Base-by-base conservation (phyloP, 2,888 invertebrate genomes). In the Lasiommata megera region DNA sequence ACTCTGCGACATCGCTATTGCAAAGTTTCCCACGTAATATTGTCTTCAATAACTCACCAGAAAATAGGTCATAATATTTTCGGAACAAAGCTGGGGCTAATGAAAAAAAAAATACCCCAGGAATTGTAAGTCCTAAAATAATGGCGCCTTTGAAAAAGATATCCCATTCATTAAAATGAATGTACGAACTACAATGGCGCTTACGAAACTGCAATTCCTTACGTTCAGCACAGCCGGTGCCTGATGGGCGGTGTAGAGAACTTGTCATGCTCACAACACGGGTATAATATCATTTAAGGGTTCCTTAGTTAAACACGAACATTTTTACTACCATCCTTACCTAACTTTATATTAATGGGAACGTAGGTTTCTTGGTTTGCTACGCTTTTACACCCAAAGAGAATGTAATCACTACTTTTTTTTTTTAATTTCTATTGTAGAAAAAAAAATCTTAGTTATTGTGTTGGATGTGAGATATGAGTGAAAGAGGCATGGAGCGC, bases 181-280 rank as follows among this genome's bases (percentile, higher is more conserved):
- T 63, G 65, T 65, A 64, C 56, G 40, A 58, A 60, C 62, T 58
- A 66, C 67, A 70, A 71, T 68, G 64, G 65, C 54, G 52, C 55
- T 43, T 51, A 58, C 59, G 54, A 63, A 66, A 61, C 66, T 65
- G 62, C 62, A 67, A 72, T 74, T 70, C 70, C 71, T 73, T 72
- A 67, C 41, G 48, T 48, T 40, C 41, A 28, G 53, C 23, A 55
- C 50, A 46, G 18, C 43, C 18, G 38, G 28, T 31, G 47, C 16
- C 23, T 11, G 23, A 5, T 31, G 29, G 41, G 12, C 47, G 34
- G 28, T 50, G 43, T 44, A 43, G 38, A 52, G 38, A 47, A 43
- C 43, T 41, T 38, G 31, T 31, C 34, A 18, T 56, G 23, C 31
- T 53, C 41, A 41, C n/a, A n/a, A n/a, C n/a, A n/a, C n/a, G n/a